Percentiles rank a stretch among this genome's conserved stretches.
Conservation (phyloP, 2,113 vertebrate species). For the Brachyhypopomus occidentalis region DNA sequence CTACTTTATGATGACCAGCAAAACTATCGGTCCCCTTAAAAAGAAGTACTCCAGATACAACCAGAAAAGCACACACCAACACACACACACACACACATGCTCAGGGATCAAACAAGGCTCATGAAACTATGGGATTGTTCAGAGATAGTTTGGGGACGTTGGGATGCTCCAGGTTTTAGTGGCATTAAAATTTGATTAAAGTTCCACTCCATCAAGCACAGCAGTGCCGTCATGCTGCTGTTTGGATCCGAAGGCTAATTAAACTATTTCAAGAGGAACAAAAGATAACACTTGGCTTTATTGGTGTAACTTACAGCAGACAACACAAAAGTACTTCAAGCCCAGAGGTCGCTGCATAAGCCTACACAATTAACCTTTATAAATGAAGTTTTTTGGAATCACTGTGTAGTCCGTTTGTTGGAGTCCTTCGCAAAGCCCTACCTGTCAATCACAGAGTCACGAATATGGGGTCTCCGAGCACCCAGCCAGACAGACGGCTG, state of each 20-base stretch:
- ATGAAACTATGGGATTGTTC: slow-evolving; percentile 30
- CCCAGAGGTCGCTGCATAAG: background rate
- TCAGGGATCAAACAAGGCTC: slow-evolving; percentile 11
- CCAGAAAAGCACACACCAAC: background rate
- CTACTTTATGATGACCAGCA: too few relatives aligned
- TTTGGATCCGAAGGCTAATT: slow-evolving; percentile 37
- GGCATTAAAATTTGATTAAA: slow-evolving; percentile 51
- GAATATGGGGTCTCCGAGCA: background rate
- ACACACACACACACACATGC: background rate
- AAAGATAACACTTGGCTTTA: slow-evolving; percentile 46
- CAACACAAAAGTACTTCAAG: slow-evolving; percentile 16
- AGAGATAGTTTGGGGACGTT: slow-evolving; percentile 33
- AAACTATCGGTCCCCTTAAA: too few relatives aligned
- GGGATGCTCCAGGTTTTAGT: slow-evolving; percentile 34
- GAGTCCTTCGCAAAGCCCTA: background rate
- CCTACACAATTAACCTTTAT: slow-evolving; percentile 21
- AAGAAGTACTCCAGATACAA: too few relatives aligned
- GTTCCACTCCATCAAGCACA: slow-evolving; percentile 42
- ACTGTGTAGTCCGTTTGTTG: background rate
- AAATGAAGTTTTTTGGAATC: background rate
- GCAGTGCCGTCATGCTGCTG: slow-evolving; percentile 21
- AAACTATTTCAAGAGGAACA: slow-evolving; percentile 52
- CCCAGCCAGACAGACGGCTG: background rate
- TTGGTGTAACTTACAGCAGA: slow-evolving; percentile 28
- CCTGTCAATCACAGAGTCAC: slow-evolving; percentile 11